Base-by-base conservation (phyloP, 2,113 vertebrate species). In the Oplegnathus fasciatus region DNA sequence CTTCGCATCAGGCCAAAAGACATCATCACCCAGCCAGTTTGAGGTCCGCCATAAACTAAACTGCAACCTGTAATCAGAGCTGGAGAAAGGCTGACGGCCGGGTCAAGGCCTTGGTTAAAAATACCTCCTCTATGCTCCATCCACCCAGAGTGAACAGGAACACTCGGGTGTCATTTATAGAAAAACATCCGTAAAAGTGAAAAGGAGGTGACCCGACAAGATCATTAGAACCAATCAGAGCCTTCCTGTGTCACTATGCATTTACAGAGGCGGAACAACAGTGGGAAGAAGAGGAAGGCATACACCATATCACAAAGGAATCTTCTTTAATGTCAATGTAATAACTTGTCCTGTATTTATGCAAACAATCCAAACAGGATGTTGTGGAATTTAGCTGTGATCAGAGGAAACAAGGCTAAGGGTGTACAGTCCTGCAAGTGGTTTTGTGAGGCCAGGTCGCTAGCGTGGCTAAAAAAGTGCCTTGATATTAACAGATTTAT, bases 31-130 rank as follows among this genome's bases (percentile, higher is more conserved):
- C 52, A 58, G 17, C 6, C 8, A 18, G 57, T 80, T n/a, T 57
- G 48, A 60, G 30, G 22, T n/a, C 50, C 0, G 18, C 37, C 3
- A 11, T 54, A 60, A 32, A 50, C 37, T 50, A 7, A 50, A 40
- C 65, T 76, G 78, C 52, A 77, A 68, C 83, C 66, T 61, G 24
- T 72, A 57, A 81, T 73, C 82, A 74, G 30, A 64, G n/a, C 4
- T 13, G 30, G 61, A 76, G 67, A 58, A 72, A 20, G 30, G 37
- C 61, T 75, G 42, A 72, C 30, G 54, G 28, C 15, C 1, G 3
- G 62, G 74, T 86, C 77, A 86, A 86, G 81, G 76, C 78, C 57
- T 44, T 28, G 22, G 58, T 58, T 85, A 82, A 86, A 86, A 89
- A 88, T 60, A 82, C 15, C 26, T 70, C 60, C 66, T 75, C n/a